Evolutionary conservation across 2,113 vertebrate genomes (phyloP).

Genomic region (Anoplopoma fimbria): DNA sequence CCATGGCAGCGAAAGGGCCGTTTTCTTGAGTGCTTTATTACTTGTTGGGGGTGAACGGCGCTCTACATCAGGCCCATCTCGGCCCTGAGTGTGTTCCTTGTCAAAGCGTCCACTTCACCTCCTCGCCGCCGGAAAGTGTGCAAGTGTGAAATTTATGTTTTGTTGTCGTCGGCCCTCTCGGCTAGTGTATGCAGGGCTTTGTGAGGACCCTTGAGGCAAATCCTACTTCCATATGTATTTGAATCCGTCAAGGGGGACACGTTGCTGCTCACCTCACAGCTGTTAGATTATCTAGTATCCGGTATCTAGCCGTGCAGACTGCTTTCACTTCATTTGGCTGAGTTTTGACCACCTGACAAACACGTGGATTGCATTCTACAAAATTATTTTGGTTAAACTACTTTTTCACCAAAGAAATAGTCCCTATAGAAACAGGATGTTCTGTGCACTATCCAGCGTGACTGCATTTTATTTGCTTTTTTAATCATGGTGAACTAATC

Average conservation of each 20-base stretch:
- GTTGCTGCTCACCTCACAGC: background rate
- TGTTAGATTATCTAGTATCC: no score
- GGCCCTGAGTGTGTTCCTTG: constrained; percentile 58
- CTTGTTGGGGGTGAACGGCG: constrained; percentile 51
- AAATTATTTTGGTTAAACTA: background rate
- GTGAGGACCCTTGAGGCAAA: constrained; percentile 29
- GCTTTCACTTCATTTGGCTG: background rate
- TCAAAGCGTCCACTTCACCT: constrained; percentile 54
- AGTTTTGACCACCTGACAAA: background rate
- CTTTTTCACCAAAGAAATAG: background rate
- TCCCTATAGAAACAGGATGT: background rate
- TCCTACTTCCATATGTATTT: background rate
- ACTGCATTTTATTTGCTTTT: background rate
- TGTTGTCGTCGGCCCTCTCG: constrained; percentile 21
- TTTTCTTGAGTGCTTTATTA: constrained; percentile 67
- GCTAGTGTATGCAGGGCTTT: constrained; percentile 1
- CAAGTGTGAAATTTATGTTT: constrained; percentile 48
- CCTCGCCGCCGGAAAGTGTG: background rate
- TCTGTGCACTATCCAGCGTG: background rate
- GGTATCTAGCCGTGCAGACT: background rate
- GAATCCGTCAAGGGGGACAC: background rate
- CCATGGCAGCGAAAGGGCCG: constrained; percentile 63
- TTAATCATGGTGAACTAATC: background rate
- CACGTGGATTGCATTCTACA: background rate
- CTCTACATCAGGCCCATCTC: constrained; percentile 64